Evolutionary conservation across 1,140 invertebrate species (phyloP).

Genomic region (Sesamia nonagrioides): DNA sequence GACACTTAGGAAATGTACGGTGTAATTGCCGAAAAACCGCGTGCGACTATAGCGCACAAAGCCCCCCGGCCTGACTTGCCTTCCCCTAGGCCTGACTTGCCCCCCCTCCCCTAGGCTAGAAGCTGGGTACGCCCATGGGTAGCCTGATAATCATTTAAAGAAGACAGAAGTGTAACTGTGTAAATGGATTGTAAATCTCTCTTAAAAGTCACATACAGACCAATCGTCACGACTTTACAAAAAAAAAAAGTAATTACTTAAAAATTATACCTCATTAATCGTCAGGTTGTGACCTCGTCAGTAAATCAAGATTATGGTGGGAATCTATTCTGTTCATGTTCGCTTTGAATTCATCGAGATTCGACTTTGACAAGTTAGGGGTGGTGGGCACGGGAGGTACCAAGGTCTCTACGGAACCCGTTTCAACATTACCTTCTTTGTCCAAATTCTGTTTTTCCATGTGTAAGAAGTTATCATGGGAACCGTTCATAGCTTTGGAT

Average conservation of each 20-base stretch:
- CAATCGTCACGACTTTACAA: background rate
- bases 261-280: background rate
- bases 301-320: constrained; percentile 79
- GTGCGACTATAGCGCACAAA: too few relatives aligned
- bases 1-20: too few relatives aligned
- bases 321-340: constrained; percentile 86
- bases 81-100: too few relatives aligned
- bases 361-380: constrained; percentile 52
- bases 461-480: constrained; percentile 74
- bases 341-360: constrained; percentile 80
- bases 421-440: constrained; percentile 41
- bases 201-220: background rate
- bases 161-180: too few relatives aligned
- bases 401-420: constrained; percentile 43
- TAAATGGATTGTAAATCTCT: too few relatives aligned
- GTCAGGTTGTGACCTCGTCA: constrained; percentile 64
- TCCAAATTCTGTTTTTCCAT: constrained; percentile 67
- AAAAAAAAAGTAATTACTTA: constrained; percentile 4
- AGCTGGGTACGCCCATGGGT: too few relatives aligned
- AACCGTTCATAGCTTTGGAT: constrained; percentile 67
- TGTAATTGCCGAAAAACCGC: too few relatives aligned
- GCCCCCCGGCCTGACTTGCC: too few relatives aligned
- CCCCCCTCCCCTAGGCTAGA: too few relatives aligned
- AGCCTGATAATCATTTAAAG: too few relatives aligned
- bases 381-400: constrained; percentile 50